Percentiles rank a stretch among this genome's conserved stretches.
Conservation (phyloP, 2,113 vertebrate genomes). For the Prochilodus magdalenae region DNA sequence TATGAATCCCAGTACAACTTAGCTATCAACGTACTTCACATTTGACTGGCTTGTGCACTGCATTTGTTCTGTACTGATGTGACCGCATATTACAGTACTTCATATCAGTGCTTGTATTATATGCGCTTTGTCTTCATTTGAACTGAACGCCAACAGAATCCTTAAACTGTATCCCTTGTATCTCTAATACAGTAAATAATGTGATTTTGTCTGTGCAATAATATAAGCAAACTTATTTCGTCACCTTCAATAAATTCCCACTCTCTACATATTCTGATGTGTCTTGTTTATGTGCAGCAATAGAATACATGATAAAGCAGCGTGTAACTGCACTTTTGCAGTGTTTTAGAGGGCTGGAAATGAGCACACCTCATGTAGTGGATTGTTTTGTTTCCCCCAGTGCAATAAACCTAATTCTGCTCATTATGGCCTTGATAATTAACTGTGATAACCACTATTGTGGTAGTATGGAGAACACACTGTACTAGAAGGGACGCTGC, state of each 20-base stretch:
- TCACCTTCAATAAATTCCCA: conserved; percentile 28
- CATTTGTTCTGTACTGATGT: conserved; percentile 2
- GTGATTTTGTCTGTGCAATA: conserved; percentile 8
- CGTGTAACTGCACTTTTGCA: too few relatives aligned
- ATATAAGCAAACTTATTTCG: conserved; percentile 8
- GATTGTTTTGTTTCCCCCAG: too few relatives aligned
- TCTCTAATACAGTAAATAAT: conserved; percentile 4
- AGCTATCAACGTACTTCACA: neutral
- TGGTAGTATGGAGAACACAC: too few relatives aligned
- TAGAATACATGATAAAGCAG: neutral
- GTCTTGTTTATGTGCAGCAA: neutral
- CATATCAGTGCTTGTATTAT: neutral
- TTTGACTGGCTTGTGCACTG: neutral
- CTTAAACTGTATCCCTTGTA: neutral
- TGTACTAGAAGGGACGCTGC: too few relatives aligned
- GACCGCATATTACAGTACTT: neutral
- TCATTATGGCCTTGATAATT: too few relatives aligned
- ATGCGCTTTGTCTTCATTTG: neutral
- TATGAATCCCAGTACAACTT: neutral
- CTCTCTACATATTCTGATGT: neutral
- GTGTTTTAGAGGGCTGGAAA: too few relatives aligned
- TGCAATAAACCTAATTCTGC: too few relatives aligned
- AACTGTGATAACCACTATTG: too few relatives aligned
- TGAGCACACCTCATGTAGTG: too few relatives aligned
- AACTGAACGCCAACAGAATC: neutral